Conservation (phyloP, 2,113 vertebrate species). For the Sander lucioperca region DNA sequence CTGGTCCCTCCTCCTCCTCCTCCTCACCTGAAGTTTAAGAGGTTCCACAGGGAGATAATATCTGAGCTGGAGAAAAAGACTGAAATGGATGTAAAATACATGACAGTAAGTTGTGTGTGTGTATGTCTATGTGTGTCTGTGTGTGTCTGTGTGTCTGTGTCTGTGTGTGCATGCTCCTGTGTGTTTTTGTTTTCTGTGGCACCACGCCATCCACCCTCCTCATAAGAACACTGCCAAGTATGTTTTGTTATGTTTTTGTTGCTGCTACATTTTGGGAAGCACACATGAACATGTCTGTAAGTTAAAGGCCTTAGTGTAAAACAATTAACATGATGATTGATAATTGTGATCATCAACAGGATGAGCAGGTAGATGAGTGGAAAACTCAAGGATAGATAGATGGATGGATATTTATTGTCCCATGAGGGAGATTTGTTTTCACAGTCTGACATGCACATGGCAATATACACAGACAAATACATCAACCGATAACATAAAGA, state of each 20-base stretch:
- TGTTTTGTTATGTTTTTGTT: conserved; percentile 3
- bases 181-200: neutral
- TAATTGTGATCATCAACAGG: neutral
- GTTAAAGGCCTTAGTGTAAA: neutral
- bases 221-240: neutral
- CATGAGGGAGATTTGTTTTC: too few relatives aligned
- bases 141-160: conserved; percentile 7
- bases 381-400: neutral
- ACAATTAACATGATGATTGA: neutral
- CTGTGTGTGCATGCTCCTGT: neutral
- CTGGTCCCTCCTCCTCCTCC: conserved; percentile 8
- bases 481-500: too few relatives aligned
- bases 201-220: neutral
- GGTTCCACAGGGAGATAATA: conserved; percentile 96
- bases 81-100: conserved; percentile 97
- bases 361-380: neutral
- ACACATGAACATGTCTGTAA: neutral
- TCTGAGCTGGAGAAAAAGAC: conserved; percentile 95
- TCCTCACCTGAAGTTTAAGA: conserved; percentile 88
- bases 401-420: too few relatives aligned
- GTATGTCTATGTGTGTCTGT: neutral
- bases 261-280: neutral
- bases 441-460: too few relatives aligned
- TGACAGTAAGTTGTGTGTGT: conserved; percentile 91
- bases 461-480: too few relatives aligned